Evolutionary conservation across 2,888 invertebrate species (phyloP).

Genomic region (Proisotoma minuta): DNA sequence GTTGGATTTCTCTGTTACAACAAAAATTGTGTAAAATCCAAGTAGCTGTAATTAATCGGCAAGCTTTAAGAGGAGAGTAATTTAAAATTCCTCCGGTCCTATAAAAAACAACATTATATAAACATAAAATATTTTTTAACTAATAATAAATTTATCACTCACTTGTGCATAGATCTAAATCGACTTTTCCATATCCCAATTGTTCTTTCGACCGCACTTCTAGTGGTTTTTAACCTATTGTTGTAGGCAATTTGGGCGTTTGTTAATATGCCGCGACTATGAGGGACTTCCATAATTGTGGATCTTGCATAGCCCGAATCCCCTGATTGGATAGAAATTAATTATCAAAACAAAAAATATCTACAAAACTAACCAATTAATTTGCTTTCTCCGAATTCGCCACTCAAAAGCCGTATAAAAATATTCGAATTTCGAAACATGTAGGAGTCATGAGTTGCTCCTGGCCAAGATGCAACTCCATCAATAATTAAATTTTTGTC

Average conservation of each 20-base stretch:
- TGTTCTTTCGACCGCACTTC: not conserved
- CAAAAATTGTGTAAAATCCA: not conserved
- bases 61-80: not conserved
- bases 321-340: not conserved
- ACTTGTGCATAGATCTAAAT: not conserved
- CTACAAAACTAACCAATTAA: not conserved
- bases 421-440: not conserved
- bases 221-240: not conserved
- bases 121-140: not conserved
- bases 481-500: not conserved
- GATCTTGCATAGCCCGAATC: not conserved
- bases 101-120: not conserved
- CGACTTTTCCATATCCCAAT: not conserved
- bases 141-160: not conserved
- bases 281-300: not conserved
- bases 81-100: not conserved
- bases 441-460: not conserved
- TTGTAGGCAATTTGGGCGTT: not conserved
- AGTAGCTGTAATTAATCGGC: not conserved
- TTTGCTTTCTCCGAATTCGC: not conserved
- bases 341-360: not conserved
- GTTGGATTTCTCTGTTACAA: not conserved
- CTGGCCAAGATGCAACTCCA: not conserved
- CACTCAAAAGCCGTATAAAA: not conserved
- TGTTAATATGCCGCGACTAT: not conserved